Conservation (phyloP, 2,113 vertebrate genomes). For the Stigmatopora argus region DNA sequence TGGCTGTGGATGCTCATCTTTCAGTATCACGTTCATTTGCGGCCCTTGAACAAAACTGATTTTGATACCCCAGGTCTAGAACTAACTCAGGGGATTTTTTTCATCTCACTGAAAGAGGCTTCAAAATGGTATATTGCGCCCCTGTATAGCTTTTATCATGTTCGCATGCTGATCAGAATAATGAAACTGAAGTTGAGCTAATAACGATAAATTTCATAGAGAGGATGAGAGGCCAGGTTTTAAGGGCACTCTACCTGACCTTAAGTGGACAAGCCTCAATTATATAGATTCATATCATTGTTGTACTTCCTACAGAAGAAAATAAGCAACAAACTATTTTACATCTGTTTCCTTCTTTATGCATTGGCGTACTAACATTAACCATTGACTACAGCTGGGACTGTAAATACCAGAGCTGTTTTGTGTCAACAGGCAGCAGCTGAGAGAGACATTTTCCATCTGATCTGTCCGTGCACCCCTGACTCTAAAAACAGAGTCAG, state of each 20-base stretch:
- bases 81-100: slow-evolving; percentile 27
- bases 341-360: slow-evolving; percentile 41
- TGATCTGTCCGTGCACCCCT: slow-evolving; percentile 9
- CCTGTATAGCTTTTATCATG: slow-evolving; percentile 7
- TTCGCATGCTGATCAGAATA: slow-evolving; percentile 23
- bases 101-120: slow-evolving; percentile 40
- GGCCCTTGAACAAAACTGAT: no score
- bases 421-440: slow-evolving; percentile 15
- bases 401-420: slow-evolving; percentile 35
- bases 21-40: no score
- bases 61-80: slow-evolving; percentile 4
- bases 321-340: slow-evolving; percentile 20
- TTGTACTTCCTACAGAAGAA: slow-evolving; percentile 23
- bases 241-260: slow-evolving; percentile 62
- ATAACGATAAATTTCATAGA: slow-evolving; percentile 20
- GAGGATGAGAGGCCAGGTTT: slow-evolving; percentile 57
- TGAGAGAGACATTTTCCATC: slow-evolving; percentile 17
- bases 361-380: slow-evolving; percentile 39
- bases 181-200: neutral
- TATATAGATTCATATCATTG: slow-evolving; percentile 29
- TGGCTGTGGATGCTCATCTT: no score
- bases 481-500: slow-evolving; percentile 41
- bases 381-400: slow-evolving; percentile 25
- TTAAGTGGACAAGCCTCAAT: slow-evolving; percentile 70
- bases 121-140: slow-evolving; percentile 2